A percentile compares a stretch with the other conserved stretches of the same genome.
Evolutionary conservation across 2,113 vertebrate genomes (phyloP).

Genomic region (Cricetomys ansorgei): DNA sequence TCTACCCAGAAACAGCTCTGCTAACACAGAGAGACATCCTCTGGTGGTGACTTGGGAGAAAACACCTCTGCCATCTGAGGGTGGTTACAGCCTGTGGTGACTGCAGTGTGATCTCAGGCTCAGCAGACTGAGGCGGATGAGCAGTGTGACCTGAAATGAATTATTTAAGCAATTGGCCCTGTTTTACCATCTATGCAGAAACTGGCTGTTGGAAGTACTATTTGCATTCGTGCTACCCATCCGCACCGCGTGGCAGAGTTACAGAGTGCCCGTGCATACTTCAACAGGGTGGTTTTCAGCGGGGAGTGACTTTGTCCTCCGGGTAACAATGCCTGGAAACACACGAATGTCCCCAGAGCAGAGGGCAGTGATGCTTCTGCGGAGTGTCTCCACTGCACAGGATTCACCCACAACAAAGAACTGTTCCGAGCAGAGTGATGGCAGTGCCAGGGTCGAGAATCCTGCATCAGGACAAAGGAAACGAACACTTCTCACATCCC

Average conservation of each 20-base stretch:
- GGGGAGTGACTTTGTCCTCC: not conserved
- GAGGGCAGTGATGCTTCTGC: not conserved
- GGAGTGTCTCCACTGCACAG: rapidly evolving
- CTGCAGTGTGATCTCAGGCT: rapidly evolving
- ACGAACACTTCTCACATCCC: rapidly evolving
- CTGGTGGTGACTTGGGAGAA: not conserved
- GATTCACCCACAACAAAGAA: not conserved
- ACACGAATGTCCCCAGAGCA: too few species aligned
- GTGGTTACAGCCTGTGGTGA: too few species aligned
- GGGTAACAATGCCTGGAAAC: not conserved
- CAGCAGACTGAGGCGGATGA: rapidly evolving
- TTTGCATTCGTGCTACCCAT: not conserved
- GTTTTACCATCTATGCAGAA: not conserved
- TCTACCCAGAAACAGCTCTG: not conserved
- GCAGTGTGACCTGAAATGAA: not conserved
- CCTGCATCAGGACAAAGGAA: rapidly evolving
- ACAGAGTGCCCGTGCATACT: not conserved
- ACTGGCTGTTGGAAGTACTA: not conserved
- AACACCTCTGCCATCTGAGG: not conserved
- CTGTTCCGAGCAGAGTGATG: too few species aligned
- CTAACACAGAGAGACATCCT: not conserved
- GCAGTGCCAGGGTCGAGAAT: not conserved
- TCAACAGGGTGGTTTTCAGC: not conserved
- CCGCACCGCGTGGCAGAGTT: not conserved
- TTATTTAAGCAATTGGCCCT: too few species aligned